These are phyloP conservation scores for Pempheris klunzingeri DNA, from an alignment of 2,797 vertebrate species.

Conservation along the genomic window DNA sequence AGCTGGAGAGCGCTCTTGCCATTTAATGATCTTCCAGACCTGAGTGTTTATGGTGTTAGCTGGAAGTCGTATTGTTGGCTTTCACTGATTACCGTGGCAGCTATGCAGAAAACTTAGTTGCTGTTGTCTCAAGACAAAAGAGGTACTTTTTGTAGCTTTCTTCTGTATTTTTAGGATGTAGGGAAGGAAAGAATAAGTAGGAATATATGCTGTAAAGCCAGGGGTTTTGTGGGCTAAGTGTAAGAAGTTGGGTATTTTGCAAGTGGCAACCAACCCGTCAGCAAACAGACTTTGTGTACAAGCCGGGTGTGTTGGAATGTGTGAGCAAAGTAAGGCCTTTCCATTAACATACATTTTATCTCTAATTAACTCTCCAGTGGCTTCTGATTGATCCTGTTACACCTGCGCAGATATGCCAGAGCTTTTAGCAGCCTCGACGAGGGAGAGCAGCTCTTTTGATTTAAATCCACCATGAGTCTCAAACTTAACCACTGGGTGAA, in stretches of 20 bases:
- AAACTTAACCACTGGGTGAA: slow-evolving; percentile 77
- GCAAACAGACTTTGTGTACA: slow-evolving; percentile 50
- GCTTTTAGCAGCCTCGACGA: slow-evolving; percentile 62
- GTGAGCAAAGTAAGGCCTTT: slow-evolving; percentile 41
- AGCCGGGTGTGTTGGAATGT: slow-evolving; percentile 53
- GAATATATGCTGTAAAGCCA: not conserved
- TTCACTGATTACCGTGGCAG: slow-evolving; percentile 21
- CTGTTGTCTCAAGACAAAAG: slow-evolving; percentile 9
- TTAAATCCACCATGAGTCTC: slow-evolving; percentile 83
- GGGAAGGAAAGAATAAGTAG: slow-evolving; percentile 1
- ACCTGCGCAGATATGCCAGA: slow-evolving; percentile 76
- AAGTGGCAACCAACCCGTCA: slow-evolving; percentile 25
- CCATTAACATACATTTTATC: slow-evolving; percentile 75
- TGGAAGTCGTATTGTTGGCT: slow-evolving; percentile 54
- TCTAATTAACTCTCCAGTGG: slow-evolving; percentile 84
- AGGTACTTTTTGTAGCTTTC: slow-evolving; percentile 2
- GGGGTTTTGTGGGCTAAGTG: slow-evolving; percentile 1
- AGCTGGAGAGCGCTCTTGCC: slow-evolving; percentile 59
- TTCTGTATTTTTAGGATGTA: slow-evolving; percentile 7
- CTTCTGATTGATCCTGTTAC: slow-evolving; percentile 80
- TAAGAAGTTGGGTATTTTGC: slow-evolving; percentile 31
- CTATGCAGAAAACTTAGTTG: slow-evolving; percentile 20
- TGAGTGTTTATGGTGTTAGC: slow-evolving; percentile 50
- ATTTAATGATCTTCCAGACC: slow-evolving; percentile 46
- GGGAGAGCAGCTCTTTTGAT: slow-evolving; percentile 82